These are phyloP conservation scores for Eleutherodactylus coqui DNA, from an alignment of 2,797 vertebrate genomes.

Conservation along the genomic window DNA sequence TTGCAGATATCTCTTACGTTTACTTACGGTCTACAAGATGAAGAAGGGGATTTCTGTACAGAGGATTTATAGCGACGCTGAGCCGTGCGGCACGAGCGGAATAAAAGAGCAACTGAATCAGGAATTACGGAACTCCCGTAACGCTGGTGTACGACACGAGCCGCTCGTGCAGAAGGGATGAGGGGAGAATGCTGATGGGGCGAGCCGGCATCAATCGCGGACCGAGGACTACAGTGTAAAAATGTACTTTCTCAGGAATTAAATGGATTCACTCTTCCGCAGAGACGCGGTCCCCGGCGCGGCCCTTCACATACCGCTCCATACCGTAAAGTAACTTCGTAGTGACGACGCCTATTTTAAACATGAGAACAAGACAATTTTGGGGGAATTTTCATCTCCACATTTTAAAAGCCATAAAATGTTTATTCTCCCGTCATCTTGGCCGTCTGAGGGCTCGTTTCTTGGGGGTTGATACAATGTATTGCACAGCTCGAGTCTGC, in stretches of 20 bases:
- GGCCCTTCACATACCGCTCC: not conserved
- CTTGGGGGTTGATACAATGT: too few species aligned
- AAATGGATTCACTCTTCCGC: not conserved
- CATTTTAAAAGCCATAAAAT: too few species aligned
- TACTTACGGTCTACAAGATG: conserved; percentile 32
- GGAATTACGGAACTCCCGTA: not conserved
- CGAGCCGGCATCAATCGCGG: not conserved
- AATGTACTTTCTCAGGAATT: not conserved
- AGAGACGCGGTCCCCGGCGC: not conserved
- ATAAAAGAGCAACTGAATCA: conserved; percentile 11
- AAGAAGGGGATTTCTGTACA: conserved; percentile 8
- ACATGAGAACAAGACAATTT: too few species aligned
- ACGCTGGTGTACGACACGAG: not conserved
- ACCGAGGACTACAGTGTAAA: not conserved
- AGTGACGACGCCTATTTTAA: too few species aligned
- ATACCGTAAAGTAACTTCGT: not conserved
- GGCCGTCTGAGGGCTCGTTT: too few species aligned
- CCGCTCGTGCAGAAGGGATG: not conserved
- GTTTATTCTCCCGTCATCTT: too few species aligned
- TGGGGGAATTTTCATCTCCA: too few species aligned
- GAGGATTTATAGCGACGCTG: not conserved
- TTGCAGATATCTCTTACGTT: conserved; percentile 35
- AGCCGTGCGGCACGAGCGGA: not conserved
- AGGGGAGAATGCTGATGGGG: not conserved
- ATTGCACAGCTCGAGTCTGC: too few species aligned